Evolutionary conservation across 1,140 invertebrate species (phyloP), one percentile per base, ranked within the genome.

Genomic region (Danaus melanippus): DNA sequence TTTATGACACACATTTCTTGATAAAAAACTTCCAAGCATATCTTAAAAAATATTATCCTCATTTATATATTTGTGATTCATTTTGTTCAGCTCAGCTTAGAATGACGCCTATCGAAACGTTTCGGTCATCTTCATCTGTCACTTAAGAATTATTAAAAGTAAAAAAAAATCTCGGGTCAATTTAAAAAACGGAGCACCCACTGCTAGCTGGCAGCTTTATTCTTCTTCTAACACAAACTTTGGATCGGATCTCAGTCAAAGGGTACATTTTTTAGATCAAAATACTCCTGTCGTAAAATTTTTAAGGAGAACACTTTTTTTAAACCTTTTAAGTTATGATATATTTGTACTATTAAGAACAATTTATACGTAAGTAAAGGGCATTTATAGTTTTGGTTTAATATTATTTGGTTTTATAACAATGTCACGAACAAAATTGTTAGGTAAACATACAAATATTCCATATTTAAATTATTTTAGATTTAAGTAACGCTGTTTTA

Each of bases 291-390:
- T 69, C 69, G 67, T 83, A 76, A 81, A 81, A 71, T 71, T 32
- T 76, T 73, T 69, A 76, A 79, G 73, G 66, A 50, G 67, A 71
- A 72, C 70, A 70, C 64, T 82, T 80, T 79, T 79, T 79, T 66
- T 59, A 61, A 44, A 67, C 56, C 67, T 74, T 71, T 60, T 71
- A 61, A 62, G 53, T 67, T 60, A 68, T 72, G 75, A 80, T 78
- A 79, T 84, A 83, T 83, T 76, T 79, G 71, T 71, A 67, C 74
- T 81, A 86, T 86, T 86, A 77, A 66, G 64, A 59, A 66, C 65
- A 80, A 82, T 84, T 84, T 83, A 86, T 86, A 50, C 70, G 46
- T 42, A 50, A 77, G 79, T 81, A 79, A 77, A 77, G 62, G 71
- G 62, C 77, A 81, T 76, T 84, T 85, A 82, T 81, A 58, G 62